Conservation (phyloP, 2,888 invertebrate species). For the Netelia inedita region DNA sequence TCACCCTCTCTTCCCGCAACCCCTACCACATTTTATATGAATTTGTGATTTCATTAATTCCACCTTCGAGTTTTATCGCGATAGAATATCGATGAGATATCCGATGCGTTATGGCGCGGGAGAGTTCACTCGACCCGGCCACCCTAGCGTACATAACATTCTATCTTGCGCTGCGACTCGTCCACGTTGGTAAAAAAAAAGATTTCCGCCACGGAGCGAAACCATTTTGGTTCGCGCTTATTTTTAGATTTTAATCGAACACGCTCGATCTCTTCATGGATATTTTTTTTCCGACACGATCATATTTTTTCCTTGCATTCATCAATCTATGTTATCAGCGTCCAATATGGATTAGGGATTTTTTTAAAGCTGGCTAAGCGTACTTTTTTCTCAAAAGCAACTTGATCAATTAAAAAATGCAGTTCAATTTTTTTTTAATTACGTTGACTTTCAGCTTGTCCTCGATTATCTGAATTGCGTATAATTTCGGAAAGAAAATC, state of each 20-base stretch:
- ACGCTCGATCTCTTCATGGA: no score
- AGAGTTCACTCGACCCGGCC: constrained; percentile 7
- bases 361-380: neutral
- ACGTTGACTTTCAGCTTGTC: no score
- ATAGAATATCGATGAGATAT: constrained; percentile 59
- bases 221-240: constrained; percentile 4
- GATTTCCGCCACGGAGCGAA: constrained; percentile 6
- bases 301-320: no score
- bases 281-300: no score
- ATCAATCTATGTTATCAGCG: no score
- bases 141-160: constrained; percentile 41
- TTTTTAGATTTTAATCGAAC: constrained; percentile 2
- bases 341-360: neutral
- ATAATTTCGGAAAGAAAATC: neutral
- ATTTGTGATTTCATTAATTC: constrained; percentile 63
- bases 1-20: neutral
- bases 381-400: neutral
- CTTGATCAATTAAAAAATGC: no score
- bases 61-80: constrained; percentile 50
- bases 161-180: constrained; percentile 34
- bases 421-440: no score
- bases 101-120: constrained; percentile 21
- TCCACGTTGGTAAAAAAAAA: constrained; percentile 40
- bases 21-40: constrained; percentile 39
- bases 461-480: no score